Evolutionary conservation across 2,113 vertebrate genomes (phyloP).

Genomic region (Platysteira castanea): DNA sequence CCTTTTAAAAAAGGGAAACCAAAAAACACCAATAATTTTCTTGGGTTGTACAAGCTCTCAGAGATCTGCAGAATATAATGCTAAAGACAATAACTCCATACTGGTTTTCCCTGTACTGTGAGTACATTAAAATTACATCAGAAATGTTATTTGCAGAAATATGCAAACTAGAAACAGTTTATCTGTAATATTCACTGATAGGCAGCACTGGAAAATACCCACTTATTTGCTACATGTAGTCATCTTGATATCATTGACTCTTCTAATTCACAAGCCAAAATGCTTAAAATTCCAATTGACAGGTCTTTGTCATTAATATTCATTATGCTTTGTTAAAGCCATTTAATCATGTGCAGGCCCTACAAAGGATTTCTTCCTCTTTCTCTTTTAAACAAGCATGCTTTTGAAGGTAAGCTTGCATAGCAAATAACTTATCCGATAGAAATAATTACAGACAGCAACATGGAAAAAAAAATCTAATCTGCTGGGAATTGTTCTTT

Average conservation of each 20-base stretch:
- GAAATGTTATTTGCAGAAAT: not conserved
- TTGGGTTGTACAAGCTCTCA: not conserved
- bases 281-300: constrained; percentile 43
- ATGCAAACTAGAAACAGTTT: not conserved
- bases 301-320: constrained; percentile 47
- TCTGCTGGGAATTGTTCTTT: constrained; percentile 43
- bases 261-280: constrained; percentile 5
- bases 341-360: constrained; percentile 46
- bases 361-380: constrained; percentile 59
- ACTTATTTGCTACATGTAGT: not conserved
- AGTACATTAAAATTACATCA: not conserved
- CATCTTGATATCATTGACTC: not conserved
- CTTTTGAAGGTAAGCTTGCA: constrained; percentile 62
- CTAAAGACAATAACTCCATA: not conserved
- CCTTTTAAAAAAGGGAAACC: not conserved
- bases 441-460: constrained; percentile 59
- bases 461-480: not conserved
- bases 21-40: fast-evolving
- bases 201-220: not conserved
- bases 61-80: not conserved
- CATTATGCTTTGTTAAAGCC: constrained; percentile 50
- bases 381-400: constrained; percentile 63
- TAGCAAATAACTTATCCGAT: constrained; percentile 60
- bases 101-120: not conserved
- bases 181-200: not conserved